Conservation (phyloP, 2,888 invertebrate species). For the Nudaria mundana region DNA sequence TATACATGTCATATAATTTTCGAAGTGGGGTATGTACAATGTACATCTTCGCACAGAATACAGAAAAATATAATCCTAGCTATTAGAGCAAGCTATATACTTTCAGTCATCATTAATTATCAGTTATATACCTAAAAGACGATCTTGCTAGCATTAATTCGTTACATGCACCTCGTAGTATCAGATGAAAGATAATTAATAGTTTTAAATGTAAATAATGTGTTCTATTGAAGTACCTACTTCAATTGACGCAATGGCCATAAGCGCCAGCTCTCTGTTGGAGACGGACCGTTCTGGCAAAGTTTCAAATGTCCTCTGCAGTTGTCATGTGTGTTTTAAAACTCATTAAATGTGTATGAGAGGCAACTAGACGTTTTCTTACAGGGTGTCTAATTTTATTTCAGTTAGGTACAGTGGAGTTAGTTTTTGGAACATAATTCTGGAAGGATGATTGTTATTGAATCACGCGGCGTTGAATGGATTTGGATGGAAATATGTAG, state of each 20-base stretch:
- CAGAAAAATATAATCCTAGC: too few relatives aligned
- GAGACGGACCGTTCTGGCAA: slow-evolving; percentile 40
- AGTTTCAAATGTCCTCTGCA: slow-evolving; percentile 46
- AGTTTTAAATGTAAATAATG: background rate
- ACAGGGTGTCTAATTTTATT: slow-evolving; percentile 4
- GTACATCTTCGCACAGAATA: too few relatives aligned
- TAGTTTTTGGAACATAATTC: too few relatives aligned
- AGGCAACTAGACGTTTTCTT: slow-evolving; percentile 12
- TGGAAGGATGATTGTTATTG: too few relatives aligned
- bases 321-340: slow-evolving; percentile 37
- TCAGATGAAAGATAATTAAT: background rate
- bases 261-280: slow-evolving; percentile 19
- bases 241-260: slow-evolving; percentile 5
- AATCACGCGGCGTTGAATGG: too few relatives aligned
- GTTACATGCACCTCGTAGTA: background rate
- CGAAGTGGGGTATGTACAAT: too few relatives aligned
- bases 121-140: too few relatives aligned
- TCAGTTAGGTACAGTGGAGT: background rate
- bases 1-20: too few relatives aligned
- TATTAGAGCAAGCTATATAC: too few relatives aligned
- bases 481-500: too few relatives aligned
- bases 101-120: too few relatives aligned
- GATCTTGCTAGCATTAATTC: too few relatives aligned
- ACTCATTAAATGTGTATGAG: slow-evolving; percentile 29
- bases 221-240: slow-evolving; percentile 6